Evolutionary conservation across 2,888 invertebrate species (phyloP).

Genomic region (Aplocera efformata): DNA sequence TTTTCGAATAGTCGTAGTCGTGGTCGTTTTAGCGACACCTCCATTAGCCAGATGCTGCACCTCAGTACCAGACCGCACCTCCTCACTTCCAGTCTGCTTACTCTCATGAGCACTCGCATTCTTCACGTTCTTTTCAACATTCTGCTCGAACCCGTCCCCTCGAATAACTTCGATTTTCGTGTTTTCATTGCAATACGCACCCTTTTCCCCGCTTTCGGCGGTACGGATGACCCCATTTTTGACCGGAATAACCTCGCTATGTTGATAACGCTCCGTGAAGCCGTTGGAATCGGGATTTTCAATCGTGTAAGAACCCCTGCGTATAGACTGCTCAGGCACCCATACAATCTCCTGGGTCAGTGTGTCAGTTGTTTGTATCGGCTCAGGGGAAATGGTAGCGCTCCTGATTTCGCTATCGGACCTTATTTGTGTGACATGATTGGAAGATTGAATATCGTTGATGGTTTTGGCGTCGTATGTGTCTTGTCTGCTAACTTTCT

Average conservation of each 20-base stretch:
- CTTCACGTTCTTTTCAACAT: conserved; percentile 51
- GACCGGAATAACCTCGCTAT: conserved; percentile 59
- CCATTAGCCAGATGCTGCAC: conserved; percentile 66
- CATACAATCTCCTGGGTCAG: conserved; percentile 67
- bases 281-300: conserved; percentile 56
- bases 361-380: conserved; percentile 52
- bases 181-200: conserved; percentile 49
- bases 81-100: conserved; percentile 54
- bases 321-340: conserved; percentile 58
- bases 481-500: conserved; percentile 30
- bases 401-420: conserved; percentile 59
- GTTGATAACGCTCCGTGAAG: conserved; percentile 57
- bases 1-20: conserved; percentile 64
- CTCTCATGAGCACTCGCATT: conserved; percentile 59
- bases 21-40: conserved; percentile 63
- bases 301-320: conserved; percentile 71
- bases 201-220: conserved; percentile 55
- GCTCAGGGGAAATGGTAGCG: conserved; percentile 62
- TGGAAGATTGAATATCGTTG: conserved; percentile 36
- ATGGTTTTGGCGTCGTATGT: conserved; percentile 33
- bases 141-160: conserved; percentile 59
- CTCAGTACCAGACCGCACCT: conserved; percentile 60
- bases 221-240: conserved; percentile 56
- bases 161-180: conserved; percentile 50
- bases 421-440: conserved; percentile 59